Evolutionary conservation across 2,797 vertebrate species (phyloP).

Genomic region (Heliangelus exortis): DNA sequence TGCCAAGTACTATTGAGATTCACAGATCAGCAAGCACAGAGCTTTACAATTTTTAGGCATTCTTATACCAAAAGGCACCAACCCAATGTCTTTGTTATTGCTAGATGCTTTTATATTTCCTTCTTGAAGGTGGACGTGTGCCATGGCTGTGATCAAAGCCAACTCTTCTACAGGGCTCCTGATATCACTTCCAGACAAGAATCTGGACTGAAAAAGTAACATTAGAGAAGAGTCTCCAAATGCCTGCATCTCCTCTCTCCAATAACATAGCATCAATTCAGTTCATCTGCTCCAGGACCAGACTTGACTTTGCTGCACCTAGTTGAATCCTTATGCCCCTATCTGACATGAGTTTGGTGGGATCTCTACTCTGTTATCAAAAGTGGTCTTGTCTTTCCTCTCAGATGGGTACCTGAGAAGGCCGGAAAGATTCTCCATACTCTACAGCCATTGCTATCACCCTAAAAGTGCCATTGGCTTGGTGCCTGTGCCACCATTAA

Average conservation of each 20-base stretch:
- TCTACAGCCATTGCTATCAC: background rate
- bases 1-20: background rate
- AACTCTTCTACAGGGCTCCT: background rate
- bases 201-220: background rate
- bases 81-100: slow-evolving; percentile 16
- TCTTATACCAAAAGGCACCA: slow-evolving; percentile 35
- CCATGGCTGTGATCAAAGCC: background rate
- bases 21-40: background rate
- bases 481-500: background rate
- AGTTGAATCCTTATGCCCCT: background rate
- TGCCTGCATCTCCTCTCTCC: background rate
- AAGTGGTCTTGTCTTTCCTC: background rate
- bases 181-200: background rate
- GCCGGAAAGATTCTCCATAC: background rate
- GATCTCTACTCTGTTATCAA: background rate
- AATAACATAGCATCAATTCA: background rate
- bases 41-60: background rate
- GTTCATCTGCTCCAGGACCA: background rate
- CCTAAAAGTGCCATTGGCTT: slow-evolving; percentile 21
- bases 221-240: background rate
- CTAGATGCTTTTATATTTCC: background rate
- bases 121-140: background rate
- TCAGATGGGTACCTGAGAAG: background rate
- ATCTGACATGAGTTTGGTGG: background rate
- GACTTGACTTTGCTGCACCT: background rate